phyloP scores from a whole-genome alignment of 2,797 vertebrate species.

The Pyrrhura leucotis region DNA sequence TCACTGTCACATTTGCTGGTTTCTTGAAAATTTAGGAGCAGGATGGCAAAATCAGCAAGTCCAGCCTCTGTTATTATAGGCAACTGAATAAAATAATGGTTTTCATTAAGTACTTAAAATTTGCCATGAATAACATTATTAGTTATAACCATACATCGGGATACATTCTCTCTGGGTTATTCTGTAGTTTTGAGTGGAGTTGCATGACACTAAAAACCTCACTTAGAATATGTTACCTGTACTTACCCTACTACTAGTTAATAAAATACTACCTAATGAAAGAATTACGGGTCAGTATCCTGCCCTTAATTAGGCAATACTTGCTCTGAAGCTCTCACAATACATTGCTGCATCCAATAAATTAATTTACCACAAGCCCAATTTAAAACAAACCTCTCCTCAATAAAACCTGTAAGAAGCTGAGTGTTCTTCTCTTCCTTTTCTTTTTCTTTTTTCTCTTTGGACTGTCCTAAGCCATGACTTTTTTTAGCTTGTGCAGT shows the following conservation, averaged over 20 bases:
- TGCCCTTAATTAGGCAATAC: background rate
- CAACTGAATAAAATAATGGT: background rate
- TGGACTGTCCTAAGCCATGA: background rate
- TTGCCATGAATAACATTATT: background rate
- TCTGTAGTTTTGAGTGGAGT: background rate
- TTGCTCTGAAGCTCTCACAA: background rate
- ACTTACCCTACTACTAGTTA: background rate
- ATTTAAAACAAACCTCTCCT: background rate
- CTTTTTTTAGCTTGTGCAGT: background rate
- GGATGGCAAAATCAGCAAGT: background rate
- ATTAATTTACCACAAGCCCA: background rate
- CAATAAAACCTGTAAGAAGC: background rate
- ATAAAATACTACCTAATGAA: background rate
- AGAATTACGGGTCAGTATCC: background rate
- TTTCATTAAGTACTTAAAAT: background rate
- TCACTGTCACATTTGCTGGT: background rate
- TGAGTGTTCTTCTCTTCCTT: background rate
- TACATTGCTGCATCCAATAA: background rate
- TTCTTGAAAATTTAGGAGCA: background rate
- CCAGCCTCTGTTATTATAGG: background rate
- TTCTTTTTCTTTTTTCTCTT: fast-evolving
- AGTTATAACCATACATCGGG: background rate
- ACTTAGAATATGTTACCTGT: background rate
- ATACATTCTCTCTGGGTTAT: background rate
- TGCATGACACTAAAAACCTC: background rate